Conservation (phyloP, 2,888 invertebrate genomes). For the Adineta ricciae region DNA sequence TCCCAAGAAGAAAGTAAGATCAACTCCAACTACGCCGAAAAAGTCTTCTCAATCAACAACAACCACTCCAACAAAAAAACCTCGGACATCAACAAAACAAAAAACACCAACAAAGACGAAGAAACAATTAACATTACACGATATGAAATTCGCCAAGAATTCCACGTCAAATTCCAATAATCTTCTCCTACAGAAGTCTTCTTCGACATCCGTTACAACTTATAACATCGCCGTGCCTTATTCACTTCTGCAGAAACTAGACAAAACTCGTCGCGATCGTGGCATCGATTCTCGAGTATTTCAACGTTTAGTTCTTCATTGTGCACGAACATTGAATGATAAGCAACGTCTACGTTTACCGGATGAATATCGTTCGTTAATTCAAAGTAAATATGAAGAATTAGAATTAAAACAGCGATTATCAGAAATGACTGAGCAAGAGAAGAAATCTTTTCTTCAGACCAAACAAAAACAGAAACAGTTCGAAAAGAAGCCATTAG, state of each 20-base stretch:
- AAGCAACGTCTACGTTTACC: constrained; percentile 21
- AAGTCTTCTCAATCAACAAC: background rate
- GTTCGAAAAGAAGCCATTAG: background rate
- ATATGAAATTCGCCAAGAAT: constrained; percentile 16
- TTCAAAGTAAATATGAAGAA: background rate
- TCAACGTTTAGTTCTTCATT: constrained; percentile 14
- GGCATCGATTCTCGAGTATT: background rate
- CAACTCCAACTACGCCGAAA: background rate
- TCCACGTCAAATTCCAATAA: background rate
- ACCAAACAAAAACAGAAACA: background rate
- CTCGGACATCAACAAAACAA: background rate
- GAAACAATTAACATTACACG: constrained; percentile 1
- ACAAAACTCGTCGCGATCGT: background rate
- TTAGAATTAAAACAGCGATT: background rate
- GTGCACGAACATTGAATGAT: constrained; percentile 10
- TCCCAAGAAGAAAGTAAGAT: background rate
- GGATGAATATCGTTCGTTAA: constrained; percentile 19
- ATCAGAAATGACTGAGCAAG: constrained; percentile 14
- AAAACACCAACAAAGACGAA: background rate
- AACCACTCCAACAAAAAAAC: background rate
- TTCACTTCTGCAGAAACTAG: background rate
- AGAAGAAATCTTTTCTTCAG: background rate
- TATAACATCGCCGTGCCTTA: background rate
- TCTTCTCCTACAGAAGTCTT: background rate
- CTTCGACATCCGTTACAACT: background rate